Evolutionary conservation across 2,888 invertebrate genomes (phyloP).

Genomic region (Harpalus rufipes): DNA sequence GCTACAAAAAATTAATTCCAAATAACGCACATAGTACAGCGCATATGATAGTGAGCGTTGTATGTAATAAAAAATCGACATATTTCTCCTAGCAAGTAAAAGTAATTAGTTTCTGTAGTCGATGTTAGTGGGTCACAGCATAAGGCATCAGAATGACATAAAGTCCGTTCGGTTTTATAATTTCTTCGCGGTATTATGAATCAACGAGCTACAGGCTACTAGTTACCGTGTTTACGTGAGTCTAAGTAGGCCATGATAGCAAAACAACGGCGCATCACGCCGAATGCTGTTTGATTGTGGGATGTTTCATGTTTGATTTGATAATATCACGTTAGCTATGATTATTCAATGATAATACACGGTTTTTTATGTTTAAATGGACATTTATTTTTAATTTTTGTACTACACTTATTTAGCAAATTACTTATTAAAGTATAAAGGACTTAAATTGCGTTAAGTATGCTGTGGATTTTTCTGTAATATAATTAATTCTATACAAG

Average conservation of each 20-base stretch:
- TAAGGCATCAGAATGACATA: slow-evolving; percentile 53
- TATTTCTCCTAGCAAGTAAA: slow-evolving; percentile 45
- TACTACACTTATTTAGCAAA: too few species aligned
- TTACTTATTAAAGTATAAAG: too few species aligned
- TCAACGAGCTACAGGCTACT: slow-evolving; percentile 34
- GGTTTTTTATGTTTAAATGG: background rate
- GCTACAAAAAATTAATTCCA: slow-evolving; percentile 40
- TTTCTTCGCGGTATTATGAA: slow-evolving; percentile 62
- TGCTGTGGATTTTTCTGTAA: too few species aligned
- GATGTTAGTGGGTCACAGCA: slow-evolving; percentile 54
- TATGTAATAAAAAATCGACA: slow-evolving; percentile 37
- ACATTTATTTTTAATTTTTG: background rate
- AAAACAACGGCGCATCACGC: slow-evolving; percentile 30
- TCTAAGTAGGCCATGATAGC: slow-evolving; percentile 51
- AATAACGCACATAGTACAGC: slow-evolving; percentile 28
- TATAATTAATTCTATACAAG: too few species aligned
- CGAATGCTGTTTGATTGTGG: background rate
- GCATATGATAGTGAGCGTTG: slow-evolving; percentile 31
- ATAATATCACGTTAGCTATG: slow-evolving; percentile 37
- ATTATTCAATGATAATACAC: background rate
- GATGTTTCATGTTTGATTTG: slow-evolving; percentile 6
- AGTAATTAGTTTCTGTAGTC: slow-evolving; percentile 33
- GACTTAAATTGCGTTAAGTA: too few species aligned
- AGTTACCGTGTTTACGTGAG: slow-evolving; percentile 37
- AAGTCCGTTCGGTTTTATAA: slow-evolving; percentile 54